These are phyloP conservation scores for Pegea sp. DNA, from an alignment of 23 tunicate species.

Conservation along the genomic window DNA sequence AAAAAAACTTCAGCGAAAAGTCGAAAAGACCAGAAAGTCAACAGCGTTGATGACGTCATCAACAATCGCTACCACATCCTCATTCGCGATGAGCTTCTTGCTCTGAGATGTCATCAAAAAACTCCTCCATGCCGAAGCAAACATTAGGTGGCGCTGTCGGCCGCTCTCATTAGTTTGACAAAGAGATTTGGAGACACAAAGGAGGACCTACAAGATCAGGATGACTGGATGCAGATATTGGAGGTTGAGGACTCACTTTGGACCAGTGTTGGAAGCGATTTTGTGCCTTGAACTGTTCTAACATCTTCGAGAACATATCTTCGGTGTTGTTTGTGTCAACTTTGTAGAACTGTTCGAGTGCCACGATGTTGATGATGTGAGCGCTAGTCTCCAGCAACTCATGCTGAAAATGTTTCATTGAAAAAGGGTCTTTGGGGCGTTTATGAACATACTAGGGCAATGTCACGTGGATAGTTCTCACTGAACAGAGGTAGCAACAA, in stretches of 20 bases:
- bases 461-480: constrained; percentile 65
- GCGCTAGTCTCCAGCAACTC: constrained; percentile 77
- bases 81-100: constrained; percentile 7
- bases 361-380: constrained; percentile 57
- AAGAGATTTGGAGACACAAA: constrained; percentile 50
- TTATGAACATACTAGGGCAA: constrained; percentile 31
- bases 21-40: constrained; percentile 22
- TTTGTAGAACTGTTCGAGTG: constrained; percentile 39
- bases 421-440: background rate
- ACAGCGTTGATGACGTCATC: constrained; percentile 39
- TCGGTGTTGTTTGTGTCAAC: constrained; percentile 7
- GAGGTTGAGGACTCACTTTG: too few species aligned
- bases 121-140: constrained; percentile 56
- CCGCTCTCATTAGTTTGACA: constrained; percentile 3
- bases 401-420: constrained; percentile 37
- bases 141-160: constrained; percentile 57
- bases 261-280: constrained; percentile 72
- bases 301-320: constrained; percentile 13
- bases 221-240: too few species aligned
- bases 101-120: constrained; percentile 32
- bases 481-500: constrained; percentile 68
- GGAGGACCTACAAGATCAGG: too few species aligned
- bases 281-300: constrained; percentile 32
- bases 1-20: too few species aligned
- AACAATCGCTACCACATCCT: constrained; percentile 1